These are phyloP conservation scores for Hystrix brachyura DNA, from an alignment of 2,113 vertebrate genomes.

Conservation along the genomic window DNA sequence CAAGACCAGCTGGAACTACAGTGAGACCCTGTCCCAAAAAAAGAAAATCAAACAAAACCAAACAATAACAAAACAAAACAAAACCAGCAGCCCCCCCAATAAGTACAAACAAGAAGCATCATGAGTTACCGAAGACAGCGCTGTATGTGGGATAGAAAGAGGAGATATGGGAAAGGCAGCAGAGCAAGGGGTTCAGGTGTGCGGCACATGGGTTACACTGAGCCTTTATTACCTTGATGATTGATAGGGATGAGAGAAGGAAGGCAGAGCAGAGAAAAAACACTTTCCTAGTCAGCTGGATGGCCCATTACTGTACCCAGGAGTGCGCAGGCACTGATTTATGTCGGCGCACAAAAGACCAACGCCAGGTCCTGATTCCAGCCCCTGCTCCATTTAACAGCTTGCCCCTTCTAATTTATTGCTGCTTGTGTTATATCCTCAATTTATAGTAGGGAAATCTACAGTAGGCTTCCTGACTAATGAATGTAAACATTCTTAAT, in stretches of 20 bases:
- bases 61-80: no score
- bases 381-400: slow-evolving; percentile 28
- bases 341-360: neutral
- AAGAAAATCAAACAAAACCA: no score
- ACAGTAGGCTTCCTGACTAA: slow-evolving; percentile 41
- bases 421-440: slow-evolving; percentile 4
- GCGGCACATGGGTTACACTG: neutral
- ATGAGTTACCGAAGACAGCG: neutral
- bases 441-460: slow-evolving; percentile 50
- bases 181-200: neutral
- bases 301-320: neutral
- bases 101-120: slow-evolving; percentile 8
- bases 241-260: neutral
- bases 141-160: neutral
- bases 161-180: neutral
- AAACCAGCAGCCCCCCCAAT: neutral
- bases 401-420: slow-evolving; percentile 1
- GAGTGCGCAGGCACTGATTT: neutral
- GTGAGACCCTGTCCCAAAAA: neutral
- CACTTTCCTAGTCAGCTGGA: neutral
- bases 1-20: neutral
- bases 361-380: slow-evolving; percentile 40
- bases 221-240: neutral
- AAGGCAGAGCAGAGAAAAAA: neutral
- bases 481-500: slow-evolving; percentile 63